phyloP scores from a whole-genome alignment of 2,888 invertebrate species.

The Caenorhabditis becei region DNA sequence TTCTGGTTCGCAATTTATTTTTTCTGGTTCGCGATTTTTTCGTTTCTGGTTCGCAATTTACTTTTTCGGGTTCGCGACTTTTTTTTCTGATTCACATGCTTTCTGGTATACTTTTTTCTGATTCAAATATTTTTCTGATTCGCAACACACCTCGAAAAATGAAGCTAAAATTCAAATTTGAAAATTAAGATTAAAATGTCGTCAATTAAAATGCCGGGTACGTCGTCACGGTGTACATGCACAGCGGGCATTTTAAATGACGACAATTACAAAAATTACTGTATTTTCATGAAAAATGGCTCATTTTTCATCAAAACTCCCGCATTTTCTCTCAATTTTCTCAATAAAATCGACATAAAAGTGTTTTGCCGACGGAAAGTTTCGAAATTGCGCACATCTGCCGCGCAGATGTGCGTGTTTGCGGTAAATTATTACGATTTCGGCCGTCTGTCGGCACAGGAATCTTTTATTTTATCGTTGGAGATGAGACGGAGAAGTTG shows the following conservation, averaged over 20 bases:
- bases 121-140: too few species aligned
- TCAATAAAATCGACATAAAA: neutral
- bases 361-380: neutral
- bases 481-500: neutral
- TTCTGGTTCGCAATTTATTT: neutral
- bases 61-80: too few species aligned
- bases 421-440: conserved; percentile 10
- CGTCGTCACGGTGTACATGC: conserved; percentile 10
- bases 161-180: too few species aligned
- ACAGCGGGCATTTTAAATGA: conserved; percentile 14
- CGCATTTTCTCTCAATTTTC: neutral
- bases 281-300: neutral
- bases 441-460: neutral
- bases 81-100: too few species aligned
- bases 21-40: too few species aligned
- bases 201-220: conserved; percentile 1
- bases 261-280: conserved; percentile 4
- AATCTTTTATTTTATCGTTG: neutral
- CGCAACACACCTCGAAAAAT: neutral
- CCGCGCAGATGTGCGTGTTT: conserved; percentile 28
- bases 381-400: conserved; percentile 32
- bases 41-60: neutral
- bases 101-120: too few species aligned
- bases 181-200: neutral
- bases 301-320: neutral